A percentile compares a stretch with the other conserved stretches of the same genome.
Conservation (phyloP, 2,113 vertebrate species). For the Eretmochelys imbricata region DNA sequence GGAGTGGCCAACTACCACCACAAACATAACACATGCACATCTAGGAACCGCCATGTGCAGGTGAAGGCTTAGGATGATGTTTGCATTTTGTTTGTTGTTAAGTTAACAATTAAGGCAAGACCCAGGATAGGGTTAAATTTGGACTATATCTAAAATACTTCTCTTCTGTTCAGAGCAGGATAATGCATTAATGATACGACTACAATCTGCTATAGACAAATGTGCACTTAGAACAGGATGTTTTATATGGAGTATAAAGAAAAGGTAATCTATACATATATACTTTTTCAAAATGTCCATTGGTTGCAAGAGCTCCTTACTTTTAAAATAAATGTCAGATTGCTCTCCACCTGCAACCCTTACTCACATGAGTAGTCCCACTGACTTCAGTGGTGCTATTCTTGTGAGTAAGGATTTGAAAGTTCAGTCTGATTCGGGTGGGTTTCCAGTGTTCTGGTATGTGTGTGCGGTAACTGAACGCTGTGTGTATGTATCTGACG, state of each 20-base stretch:
- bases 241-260: background rate
- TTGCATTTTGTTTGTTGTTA: background rate
- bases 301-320: background rate
- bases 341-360: background rate
- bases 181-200: constrained; percentile 26
- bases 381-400: background rate
- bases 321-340: background rate
- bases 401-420: background rate
- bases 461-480: background rate
- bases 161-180: constrained; percentile 43
- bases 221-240: background rate
- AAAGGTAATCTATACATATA: background rate
- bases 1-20: background rate
- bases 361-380: background rate
- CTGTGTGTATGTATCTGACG: background rate
- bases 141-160: constrained; percentile 57
- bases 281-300: background rate
- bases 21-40: background rate
- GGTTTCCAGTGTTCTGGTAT: background rate
- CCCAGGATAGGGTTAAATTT: constrained; percentile 27
- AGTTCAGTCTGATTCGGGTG: background rate
- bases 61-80: background rate
- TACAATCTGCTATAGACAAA: constrained; percentile 33
- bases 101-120: background rate
- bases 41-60: fast-evolving